Evolutionary conservation across 1,140 invertebrate genomes (phyloP).

Genomic region (Centruroides sculpturatus): DNA sequence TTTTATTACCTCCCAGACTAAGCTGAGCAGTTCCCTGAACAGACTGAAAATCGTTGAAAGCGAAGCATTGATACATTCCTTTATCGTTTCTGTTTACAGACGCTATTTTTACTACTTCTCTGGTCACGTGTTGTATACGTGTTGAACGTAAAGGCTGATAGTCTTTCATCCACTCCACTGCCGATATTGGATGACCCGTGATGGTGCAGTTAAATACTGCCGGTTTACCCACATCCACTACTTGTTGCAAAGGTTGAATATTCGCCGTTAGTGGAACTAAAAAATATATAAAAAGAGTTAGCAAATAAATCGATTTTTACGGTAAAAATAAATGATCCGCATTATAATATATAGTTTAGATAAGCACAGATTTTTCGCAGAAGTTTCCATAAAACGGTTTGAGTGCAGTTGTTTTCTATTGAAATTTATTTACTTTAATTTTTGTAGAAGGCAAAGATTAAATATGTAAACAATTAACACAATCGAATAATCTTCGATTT

Average conservation of each 20-base stretch:
- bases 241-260: slow-evolving; percentile 33
- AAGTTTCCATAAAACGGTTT: too few relatives aligned
- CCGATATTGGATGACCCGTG: slow-evolving; percentile 63
- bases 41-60: slow-evolving; percentile 24
- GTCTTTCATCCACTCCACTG: slow-evolving; percentile 50
- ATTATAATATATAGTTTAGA: too few relatives aligned
- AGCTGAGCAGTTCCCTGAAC: slow-evolving; percentile 30
- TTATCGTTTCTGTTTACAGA: slow-evolving; percentile 26
- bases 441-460: too few relatives aligned
- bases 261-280: slow-evolving; percentile 53
- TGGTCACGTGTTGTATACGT: slow-evolving; percentile 21
- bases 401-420: too few relatives aligned
- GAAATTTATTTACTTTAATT: too few relatives aligned
- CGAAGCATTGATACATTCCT: slow-evolving; percentile 35
- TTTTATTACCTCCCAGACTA: slow-evolving; percentile 27
- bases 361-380: too few relatives aligned
- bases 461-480: too few relatives aligned
- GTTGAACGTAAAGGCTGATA: slow-evolving; percentile 19
- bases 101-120: slow-evolving; percentile 20
- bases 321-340: too few relatives aligned
- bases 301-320: too few relatives aligned
- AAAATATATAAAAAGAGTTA: slow-evolving; percentile 17
- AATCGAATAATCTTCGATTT: too few relatives aligned
- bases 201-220: slow-evolving; percentile 69
- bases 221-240: slow-evolving; percentile 64